phyloP scores from a whole-genome alignment of 2,797 vertebrate genomes.

The Schizopygopsis pylzovi region DNA sequence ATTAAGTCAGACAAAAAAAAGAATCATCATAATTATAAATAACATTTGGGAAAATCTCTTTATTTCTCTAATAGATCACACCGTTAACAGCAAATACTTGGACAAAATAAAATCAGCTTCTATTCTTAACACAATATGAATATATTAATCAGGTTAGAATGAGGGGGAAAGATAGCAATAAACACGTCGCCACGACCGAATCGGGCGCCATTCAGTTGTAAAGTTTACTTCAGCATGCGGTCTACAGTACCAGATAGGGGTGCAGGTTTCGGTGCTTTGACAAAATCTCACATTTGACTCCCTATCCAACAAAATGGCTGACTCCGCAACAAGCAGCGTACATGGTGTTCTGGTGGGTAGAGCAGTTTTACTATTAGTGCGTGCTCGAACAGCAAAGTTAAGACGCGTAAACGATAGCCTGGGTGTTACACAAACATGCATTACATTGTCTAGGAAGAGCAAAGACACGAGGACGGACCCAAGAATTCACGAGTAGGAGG shows the following conservation, averaged over 20 bases:
- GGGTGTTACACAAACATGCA: slow-evolving; percentile 34
- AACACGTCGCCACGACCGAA: neutral
- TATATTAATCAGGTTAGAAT: neutral
- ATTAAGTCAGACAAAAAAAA: slow-evolving; percentile 52
- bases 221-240: slow-evolving; percentile 20
- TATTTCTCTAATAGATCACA: neutral
- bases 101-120: neutral
- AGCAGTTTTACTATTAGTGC: slow-evolving; percentile 6
- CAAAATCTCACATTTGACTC: slow-evolving; percentile 41
- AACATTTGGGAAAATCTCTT: neutral
- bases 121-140: neutral
- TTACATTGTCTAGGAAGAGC: slow-evolving; percentile 51
- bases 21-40: neutral
- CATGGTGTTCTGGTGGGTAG: neutral
- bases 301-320: slow-evolving; percentile 69
- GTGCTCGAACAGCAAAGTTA: neutral
- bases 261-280: slow-evolving; percentile 6
- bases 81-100: neutral
- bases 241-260: slow-evolving; percentile 22
- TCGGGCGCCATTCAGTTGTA: neutral
- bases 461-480: slow-evolving; percentile 61
- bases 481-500: slow-evolving; percentile 81
- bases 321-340: slow-evolving; percentile 51
- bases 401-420: slow-evolving; percentile 22
- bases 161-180: neutral